These are phyloP conservation scores for Dolomedes plantarius DNA, from an alignment of 2,888 invertebrate species.

Conservation along the genomic window DNA sequence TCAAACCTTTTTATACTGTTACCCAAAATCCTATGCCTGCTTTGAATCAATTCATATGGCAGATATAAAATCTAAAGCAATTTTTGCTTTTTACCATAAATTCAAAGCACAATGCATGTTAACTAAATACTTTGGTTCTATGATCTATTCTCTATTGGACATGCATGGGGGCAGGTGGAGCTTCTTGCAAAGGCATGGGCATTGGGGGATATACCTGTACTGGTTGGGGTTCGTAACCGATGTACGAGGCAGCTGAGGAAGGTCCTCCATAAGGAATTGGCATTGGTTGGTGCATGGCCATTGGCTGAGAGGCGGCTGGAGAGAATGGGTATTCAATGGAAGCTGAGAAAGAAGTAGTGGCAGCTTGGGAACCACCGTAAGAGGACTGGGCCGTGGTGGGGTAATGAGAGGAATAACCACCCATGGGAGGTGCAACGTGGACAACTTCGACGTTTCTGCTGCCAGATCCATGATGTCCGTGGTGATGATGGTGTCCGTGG, in stretches of 20 bases:
- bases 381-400: slow-evolving; percentile 15
- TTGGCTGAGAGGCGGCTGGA: slow-evolving; percentile 26
- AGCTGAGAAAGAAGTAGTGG: slow-evolving; percentile 42
- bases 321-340: slow-evolving; percentile 46
- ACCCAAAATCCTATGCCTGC: too few species aligned
- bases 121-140: too few species aligned
- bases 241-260: slow-evolving; percentile 14
- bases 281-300: not conserved
- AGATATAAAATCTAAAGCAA: too few species aligned
- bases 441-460: slow-evolving; percentile 18
- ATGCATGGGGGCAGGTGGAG: not conserved
- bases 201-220: slow-evolving; percentile 17
- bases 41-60: too few species aligned
- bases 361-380: not conserved
- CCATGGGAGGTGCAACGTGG: slow-evolving; percentile 22
- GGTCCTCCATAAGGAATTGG: slow-evolving; percentile 25
- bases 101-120: too few species aligned
- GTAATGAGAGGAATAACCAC: slow-evolving; percentile 37
- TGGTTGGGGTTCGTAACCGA: slow-evolving; percentile 54
- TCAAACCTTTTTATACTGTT: too few species aligned
- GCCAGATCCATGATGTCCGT: slow-evolving; percentile 31
- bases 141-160: not conserved
- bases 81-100: too few species aligned
- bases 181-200: not conserved
- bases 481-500: slow-evolving; percentile 7